Conservation (phyloP, 2,888 invertebrate genomes). For the Oscheius myriophilus region DNA sequence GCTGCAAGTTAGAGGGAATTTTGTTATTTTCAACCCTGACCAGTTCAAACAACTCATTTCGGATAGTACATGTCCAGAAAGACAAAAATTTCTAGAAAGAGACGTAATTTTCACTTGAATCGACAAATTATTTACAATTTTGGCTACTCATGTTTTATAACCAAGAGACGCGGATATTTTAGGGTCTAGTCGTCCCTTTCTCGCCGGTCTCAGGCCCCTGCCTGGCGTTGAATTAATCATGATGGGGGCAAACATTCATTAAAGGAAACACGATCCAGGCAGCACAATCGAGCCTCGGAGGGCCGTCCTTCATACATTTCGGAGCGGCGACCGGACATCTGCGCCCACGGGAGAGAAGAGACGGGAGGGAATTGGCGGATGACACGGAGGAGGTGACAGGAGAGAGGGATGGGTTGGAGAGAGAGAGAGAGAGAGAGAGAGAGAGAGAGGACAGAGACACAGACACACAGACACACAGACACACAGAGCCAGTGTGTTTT, state of each 20-base stretch:
- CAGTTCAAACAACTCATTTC: too few relatives aligned
- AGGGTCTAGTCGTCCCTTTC: not conserved
- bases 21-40: too few relatives aligned
- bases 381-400: conserved; percentile 5
- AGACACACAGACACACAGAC: too few relatives aligned
- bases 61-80: too few relatives aligned
- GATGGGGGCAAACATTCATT: conserved; percentile 32
- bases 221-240: conserved; percentile 28
- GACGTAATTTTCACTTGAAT: too few relatives aligned
- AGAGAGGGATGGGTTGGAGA: conserved; percentile 2
- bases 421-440: conserved; percentile 13
- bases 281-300: conserved; percentile 17
- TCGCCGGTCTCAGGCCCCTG: not conserved
- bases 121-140: too few relatives aligned
- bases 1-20: too few relatives aligned
- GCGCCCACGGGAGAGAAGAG: not conserved
- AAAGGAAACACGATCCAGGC: conserved; percentile 26
- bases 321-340: conserved; percentile 9
- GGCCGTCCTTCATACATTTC: conserved; percentile 26
- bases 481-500: too few relatives aligned
- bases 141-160: too few relatives aligned
- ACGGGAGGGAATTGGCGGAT: conserved; percentile 4
- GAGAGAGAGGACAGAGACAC: conserved; percentile 5
- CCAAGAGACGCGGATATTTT: not conserved
- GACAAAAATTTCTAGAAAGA: too few relatives aligned